Evolutionary conservation across 2,888 invertebrate species (phyloP), one percentile per base, ranked within the genome.

Genomic region (Athripsodes cinereus): DNA sequence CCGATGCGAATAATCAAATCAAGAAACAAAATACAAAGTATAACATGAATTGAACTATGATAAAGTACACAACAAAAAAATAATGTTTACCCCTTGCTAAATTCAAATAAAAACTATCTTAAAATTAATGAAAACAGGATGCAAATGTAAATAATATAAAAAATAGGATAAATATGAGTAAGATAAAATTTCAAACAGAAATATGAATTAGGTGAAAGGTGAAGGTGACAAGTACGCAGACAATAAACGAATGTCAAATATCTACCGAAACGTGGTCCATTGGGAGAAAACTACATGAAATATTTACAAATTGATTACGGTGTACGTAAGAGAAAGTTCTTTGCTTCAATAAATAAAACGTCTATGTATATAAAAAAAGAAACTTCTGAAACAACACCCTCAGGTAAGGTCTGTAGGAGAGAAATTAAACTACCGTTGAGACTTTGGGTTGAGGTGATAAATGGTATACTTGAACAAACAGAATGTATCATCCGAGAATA

Each of bases 261-360:
- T 31, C 40, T 16, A 40, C 16, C 40, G 6, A 11, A 31, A 31
- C 31, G 31, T 31, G 6, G 11, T 31, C 31, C 13, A 13, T 16
- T 16, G 51, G 26, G 26, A 51, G 19, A n/a, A 18, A 26, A 51
- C 16, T 31, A n/a, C 22, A 10, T 21, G 47, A 55, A 55, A 48
- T 34, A 50, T 50, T n/a, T 49, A 50, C 48, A 49, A 55, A 55
- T 55, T 34, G 55, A 34, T 55, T 49, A 55, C 20, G 55, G 55
- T 48, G 35, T 34, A 35, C 34, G 55, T n/a, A n/a, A n/a, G 55
- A 55, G 44, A 55, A 31, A 22, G 21, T 48, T 40, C 35, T 40
- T 22, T 22, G 18, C 34, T 16, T 55, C 49, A 55, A 55, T 55
- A 48, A 55, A 48, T 55, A 40, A 40, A 13, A 26, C 40, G 40